A percentile compares a stretch with the other conserved stretches of the same genome.
Evolutionary conservation across 2,888 invertebrate species (phyloP).

Genomic region (Alloscopus bannaensis): DNA sequence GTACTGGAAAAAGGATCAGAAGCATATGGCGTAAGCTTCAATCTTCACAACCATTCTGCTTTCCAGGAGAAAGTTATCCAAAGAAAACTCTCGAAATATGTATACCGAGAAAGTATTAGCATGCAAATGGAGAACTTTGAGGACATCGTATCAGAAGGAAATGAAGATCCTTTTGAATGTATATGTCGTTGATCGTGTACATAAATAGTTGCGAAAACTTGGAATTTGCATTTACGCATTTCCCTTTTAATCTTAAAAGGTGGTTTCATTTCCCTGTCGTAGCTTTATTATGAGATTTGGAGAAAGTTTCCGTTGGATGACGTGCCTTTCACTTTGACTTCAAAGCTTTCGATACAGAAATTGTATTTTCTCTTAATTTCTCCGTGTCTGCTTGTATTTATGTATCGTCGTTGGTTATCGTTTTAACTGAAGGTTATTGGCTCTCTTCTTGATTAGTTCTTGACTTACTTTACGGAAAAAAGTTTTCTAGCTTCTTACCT

Average conservation of each 20-base stretch:
- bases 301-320: too few species aligned
- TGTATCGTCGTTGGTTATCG: constrained; percentile 23
- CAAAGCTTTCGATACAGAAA: not conserved
- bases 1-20: constrained; percentile 16
- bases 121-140: not conserved
- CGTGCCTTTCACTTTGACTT: too few species aligned
- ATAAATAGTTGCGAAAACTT: too few species aligned
- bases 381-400: constrained; percentile 6
- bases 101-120: not conserved
- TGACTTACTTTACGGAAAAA: too few species aligned
- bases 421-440: constrained; percentile 47
- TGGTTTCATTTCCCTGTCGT: not conserved
- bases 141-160: constrained; percentile 1
- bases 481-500: not conserved
- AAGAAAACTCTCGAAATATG: not conserved
- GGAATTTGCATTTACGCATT: constrained; percentile 28
- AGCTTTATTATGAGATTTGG: not conserved
- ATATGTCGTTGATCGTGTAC: too few species aligned
- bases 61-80: too few species aligned
- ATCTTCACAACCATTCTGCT: too few species aligned
- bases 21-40: not conserved
- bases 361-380: not conserved
- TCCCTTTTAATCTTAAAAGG: constrained; percentile 20
- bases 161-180: constrained; percentile 18
- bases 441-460: constrained; percentile 55